Conservation (phyloP, 2,888 invertebrate species). For the Microctonus hyperodae region DNA sequence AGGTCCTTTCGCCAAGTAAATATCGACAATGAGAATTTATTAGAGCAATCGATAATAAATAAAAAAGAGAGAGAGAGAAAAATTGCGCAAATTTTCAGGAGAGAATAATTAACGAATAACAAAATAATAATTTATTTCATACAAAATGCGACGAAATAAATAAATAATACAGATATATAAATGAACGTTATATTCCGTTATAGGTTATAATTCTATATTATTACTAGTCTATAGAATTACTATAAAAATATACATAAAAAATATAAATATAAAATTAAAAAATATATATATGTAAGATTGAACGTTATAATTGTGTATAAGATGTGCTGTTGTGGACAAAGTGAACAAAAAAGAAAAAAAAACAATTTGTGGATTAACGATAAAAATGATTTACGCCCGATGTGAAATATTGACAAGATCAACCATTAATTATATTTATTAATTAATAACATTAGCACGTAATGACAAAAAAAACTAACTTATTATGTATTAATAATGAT, state of each 20-base stretch:
- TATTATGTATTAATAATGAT: conserved; percentile 33
- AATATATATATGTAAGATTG: conserved; percentile 35
- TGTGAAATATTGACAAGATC: conserved; percentile 35
- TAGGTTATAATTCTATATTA: conserved; percentile 33
- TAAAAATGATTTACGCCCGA: conserved; percentile 28
- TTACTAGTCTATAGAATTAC: conserved; percentile 34
- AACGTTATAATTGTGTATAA: conserved; percentile 42
- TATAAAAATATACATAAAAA: conserved; percentile 25
- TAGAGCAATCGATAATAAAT: too few species aligned
- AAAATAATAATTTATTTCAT: conserved; percentile 13
- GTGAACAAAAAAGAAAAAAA: conserved; percentile 11
- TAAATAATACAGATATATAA: conserved; percentile 34
- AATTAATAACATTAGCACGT: conserved; percentile 26
- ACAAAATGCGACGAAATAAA: not conserved
- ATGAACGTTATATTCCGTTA: conserved; percentile 36
- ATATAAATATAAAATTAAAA: conserved; percentile 27
- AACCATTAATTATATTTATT: conserved; percentile 18
- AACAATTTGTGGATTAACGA: conserved; percentile 19
- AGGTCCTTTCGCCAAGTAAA: conserved; percentile 5
- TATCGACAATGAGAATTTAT: too few species aligned
- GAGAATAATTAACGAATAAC: not conserved
- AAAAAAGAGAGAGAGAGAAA: not conserved
- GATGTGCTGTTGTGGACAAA: conserved; percentile 31
- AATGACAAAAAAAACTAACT: conserved; percentile 29
- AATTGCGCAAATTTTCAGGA: not conserved